Conservation (phyloP, 2,113 vertebrate species). For the Coryphaenoides rupestris region DNA sequence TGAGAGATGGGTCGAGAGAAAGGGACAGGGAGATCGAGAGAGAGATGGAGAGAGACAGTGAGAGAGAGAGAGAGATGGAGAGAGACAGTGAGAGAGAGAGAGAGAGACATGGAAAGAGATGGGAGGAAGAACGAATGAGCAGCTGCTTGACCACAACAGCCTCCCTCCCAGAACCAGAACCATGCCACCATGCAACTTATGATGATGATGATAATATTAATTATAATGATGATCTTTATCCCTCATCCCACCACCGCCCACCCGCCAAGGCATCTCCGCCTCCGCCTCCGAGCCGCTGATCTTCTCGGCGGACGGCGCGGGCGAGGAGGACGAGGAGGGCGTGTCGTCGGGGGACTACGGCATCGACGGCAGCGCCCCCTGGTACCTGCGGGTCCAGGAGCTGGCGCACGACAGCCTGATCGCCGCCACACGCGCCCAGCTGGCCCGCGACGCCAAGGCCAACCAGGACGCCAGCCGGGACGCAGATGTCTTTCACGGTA, state of each 20-base stretch:
- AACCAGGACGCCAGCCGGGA: conserved; percentile 70
- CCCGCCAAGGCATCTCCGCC: conserved; percentile 79
- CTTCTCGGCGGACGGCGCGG: conserved; percentile 85
- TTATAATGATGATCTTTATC: conserved; percentile 5
- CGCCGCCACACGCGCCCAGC: conserved; percentile 92
- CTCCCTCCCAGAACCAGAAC: too few relatives aligned
- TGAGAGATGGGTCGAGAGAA: too few relatives aligned
- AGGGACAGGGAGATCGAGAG: too few relatives aligned
- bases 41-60: too few relatives aligned
- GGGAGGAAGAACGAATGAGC: too few relatives aligned
- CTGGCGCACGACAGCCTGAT: conserved; percentile 97
- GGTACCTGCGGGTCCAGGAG: conserved; percentile 96
- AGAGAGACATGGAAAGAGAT: too few relatives aligned
- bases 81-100: too few relatives aligned
- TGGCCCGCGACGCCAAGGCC: conserved; percentile 90
- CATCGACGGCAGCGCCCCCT: conserved; percentile 86
- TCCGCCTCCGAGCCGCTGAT: conserved; percentile 91
- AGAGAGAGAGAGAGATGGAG: too few relatives aligned
- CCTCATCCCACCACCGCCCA: background rate
- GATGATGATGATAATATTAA: too few relatives aligned
- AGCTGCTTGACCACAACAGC: background rate
- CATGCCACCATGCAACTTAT: background rate
- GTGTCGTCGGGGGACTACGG: conserved; percentile 82
- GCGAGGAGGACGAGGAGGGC: conserved; percentile 88
- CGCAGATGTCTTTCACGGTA: conserved; percentile 30